These are phyloP conservation scores for Pangasius djambal DNA, from an alignment of 2,797 vertebrate genomes.

Conservation along the genomic window DNA sequence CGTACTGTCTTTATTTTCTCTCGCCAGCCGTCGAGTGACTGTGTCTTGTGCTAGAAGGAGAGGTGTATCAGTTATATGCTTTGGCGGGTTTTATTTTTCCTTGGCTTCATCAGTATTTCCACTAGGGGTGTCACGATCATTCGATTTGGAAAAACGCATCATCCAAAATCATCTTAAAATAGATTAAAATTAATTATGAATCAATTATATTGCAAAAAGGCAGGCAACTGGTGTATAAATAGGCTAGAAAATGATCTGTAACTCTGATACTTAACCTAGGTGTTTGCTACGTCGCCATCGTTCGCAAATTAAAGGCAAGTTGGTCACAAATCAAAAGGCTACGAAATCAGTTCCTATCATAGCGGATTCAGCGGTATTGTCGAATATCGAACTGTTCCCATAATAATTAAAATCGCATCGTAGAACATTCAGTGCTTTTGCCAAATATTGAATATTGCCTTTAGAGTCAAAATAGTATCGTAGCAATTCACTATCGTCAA, in stretches of 20 bases:
- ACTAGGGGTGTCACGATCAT: not conserved
- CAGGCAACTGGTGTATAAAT: not conserved
- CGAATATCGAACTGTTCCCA: not conserved
- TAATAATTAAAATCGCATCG: not conserved
- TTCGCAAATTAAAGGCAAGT: not conserved
- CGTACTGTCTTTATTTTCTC: not conserved
- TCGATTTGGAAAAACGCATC: too few relatives aligned
- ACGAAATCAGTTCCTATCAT: not conserved
- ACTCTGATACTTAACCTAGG: too few relatives aligned
- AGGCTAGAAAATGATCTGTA: too few relatives aligned
- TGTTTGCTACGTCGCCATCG: not conserved
- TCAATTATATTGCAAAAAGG: not conserved
- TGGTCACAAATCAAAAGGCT: not conserved
- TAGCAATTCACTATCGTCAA: not conserved
- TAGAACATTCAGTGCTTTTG: not conserved
- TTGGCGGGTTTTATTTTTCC: not conserved
- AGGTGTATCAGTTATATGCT: not conserved
- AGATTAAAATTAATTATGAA: not conserved
- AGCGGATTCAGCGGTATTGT: not conserved
- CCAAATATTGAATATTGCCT: not conserved
- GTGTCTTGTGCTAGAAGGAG: not conserved
- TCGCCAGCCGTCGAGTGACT: not conserved
- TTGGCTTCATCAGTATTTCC: not conserved
- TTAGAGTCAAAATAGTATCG: not conserved
- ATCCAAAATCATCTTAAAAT: not conserved